Evolutionary conservation across 2,888 invertebrate genomes (phyloP).

Genomic region (Toxonevra muliebris): DNA sequence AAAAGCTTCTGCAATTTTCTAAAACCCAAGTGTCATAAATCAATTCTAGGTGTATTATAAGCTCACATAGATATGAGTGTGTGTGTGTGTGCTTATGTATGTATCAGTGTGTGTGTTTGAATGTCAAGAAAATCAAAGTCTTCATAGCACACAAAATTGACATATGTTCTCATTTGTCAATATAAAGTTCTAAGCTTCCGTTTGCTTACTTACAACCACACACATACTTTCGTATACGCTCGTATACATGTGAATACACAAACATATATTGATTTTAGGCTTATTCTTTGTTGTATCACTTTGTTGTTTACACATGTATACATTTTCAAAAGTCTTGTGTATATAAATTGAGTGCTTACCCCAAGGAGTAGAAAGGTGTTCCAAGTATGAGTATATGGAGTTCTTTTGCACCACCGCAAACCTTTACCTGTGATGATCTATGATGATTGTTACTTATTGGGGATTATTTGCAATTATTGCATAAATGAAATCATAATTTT

Average conservation of each 20-base stretch:
- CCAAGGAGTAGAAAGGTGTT: neutral
- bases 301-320: no score
- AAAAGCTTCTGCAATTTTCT: conserved; percentile 50
- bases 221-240: neutral
- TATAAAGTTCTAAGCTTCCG: conserved; percentile 33
- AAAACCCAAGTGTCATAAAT: conserved; percentile 52
- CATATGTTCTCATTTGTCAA: conserved; percentile 44
- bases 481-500: conserved; percentile 36
- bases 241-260: neutral
- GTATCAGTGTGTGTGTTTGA: neutral
- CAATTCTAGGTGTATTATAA: conserved; percentile 48
- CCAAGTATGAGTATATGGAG: neutral
- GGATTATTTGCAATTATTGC: conserved; percentile 42
- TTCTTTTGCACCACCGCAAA: conserved; percentile 25
- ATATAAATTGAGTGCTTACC: neutral
- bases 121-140: conserved; percentile 18
- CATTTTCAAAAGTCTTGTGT: neutral
- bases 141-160: conserved; percentile 26
- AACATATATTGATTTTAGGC: neutral
- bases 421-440: neutral
- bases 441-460: neutral
- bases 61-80: conserved; percentile 7
- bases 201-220: conserved; percentile 8
- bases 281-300: no score
- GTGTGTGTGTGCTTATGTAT: neutral